Conservation (phyloP, 2,113 vertebrate genomes). For the Cygnus atratus region DNA sequence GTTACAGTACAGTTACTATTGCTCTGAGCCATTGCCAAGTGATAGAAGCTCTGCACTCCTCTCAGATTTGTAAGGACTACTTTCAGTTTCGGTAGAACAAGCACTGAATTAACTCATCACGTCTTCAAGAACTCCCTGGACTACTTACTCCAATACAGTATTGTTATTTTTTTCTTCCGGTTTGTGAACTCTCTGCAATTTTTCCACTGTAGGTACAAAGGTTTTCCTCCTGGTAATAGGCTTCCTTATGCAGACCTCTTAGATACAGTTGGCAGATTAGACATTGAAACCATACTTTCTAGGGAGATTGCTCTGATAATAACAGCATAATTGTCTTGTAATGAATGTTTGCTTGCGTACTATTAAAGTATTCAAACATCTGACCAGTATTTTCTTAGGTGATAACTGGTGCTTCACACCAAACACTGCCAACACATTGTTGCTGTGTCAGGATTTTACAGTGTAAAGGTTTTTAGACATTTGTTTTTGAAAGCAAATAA, state of each 20-base stretch:
- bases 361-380: background rate
- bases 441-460: background rate
- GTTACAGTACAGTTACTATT: background rate
- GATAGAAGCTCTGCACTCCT: background rate
- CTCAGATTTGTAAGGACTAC: background rate
- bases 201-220: background rate
- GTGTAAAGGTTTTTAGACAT: background rate
- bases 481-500: background rate
- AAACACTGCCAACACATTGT: background rate
- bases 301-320: background rate
- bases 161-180: background rate
- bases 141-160: background rate
- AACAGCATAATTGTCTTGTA: background rate
- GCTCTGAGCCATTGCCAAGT: background rate
- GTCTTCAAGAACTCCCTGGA: background rate
- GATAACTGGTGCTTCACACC: background rate
- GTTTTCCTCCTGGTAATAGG: background rate
- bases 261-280: background rate
- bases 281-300: background rate
- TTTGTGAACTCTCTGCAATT: background rate
- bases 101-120: background rate
- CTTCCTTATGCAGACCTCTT: background rate
- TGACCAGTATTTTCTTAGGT: background rate
- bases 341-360: background rate
- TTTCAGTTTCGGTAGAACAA: background rate